A percentile compares a stretch with the other conserved stretches of the same genome.
phyloP scores from a whole-genome alignment of 2,797 vertebrate genomes.

The Aeoliscus strigatus region DNA sequence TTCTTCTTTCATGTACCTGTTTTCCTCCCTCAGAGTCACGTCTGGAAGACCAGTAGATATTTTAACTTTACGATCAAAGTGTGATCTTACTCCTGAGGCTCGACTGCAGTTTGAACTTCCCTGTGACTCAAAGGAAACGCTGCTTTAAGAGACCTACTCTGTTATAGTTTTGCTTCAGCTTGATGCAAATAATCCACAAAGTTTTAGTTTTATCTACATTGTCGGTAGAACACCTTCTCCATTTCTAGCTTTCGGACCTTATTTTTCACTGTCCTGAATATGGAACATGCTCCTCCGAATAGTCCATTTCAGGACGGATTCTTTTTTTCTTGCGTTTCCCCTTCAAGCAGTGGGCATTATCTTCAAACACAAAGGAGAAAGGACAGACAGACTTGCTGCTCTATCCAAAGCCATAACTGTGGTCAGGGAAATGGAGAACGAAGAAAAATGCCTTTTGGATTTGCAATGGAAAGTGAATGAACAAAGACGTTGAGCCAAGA shows the following conservation, averaged over 20 bases:
- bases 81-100: slow-evolving; percentile 5
- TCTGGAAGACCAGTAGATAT: slow-evolving; percentile 22
- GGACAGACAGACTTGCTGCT: slow-evolving; percentile 68
- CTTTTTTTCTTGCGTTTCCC: slow-evolving; percentile 38
- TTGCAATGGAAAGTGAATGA: slow-evolving; percentile 74
- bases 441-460: slow-evolving; percentile 71
- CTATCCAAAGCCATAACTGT: slow-evolving; percentile 71
- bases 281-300: slow-evolving; percentile 22
- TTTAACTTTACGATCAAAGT: slow-evolving; percentile 13
- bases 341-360: slow-evolving; percentile 67
- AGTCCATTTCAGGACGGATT: slow-evolving; percentile 39
- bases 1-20: slow-evolving; percentile 8
- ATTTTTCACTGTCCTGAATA: slow-evolving; percentile 23
- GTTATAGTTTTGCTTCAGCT: slow-evolving; percentile 20
- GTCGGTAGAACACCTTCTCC: slow-evolving; percentile 22
- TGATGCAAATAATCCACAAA: slow-evolving; percentile 20
- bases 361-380: slow-evolving; percentile 68
- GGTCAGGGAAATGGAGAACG: slow-evolving; percentile 65
- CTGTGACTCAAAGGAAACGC: slow-evolving; percentile 4
- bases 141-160: slow-evolving; percentile 10
- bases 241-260: slow-evolving; percentile 22
- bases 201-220: slow-evolving; percentile 7
- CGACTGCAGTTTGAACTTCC: slow-evolving; percentile 13
- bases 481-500: slow-evolving; percentile 69
- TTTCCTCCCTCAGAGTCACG: slow-evolving; percentile 7